Base-by-base conservation (phyloP, 2,888 invertebrate genomes). In the Sinhomidia bicolor region DNA sequence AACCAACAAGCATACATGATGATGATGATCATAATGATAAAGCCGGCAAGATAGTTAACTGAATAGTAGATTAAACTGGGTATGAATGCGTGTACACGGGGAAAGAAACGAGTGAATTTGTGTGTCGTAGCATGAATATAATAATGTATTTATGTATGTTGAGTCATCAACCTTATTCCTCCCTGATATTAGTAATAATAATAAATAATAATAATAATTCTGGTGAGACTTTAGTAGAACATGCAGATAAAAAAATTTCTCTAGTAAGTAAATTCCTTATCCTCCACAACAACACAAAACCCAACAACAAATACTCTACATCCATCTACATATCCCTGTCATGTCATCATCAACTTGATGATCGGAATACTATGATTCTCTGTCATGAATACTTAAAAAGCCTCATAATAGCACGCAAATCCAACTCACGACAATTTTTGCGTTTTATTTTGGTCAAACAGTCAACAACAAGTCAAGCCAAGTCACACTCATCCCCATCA, bases 111-210 rank as follows among this genome's bases (percentile, higher is more conserved):
- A 71, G 20, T 36, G 71, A 36, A 29, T 29, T n/a, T 29, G 29
- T 36, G 17, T 29, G 7, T 9, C 17, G 32, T 32, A 78, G 51
- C 51, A 17, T 78, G 29, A n/a, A 26, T n/a, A 14, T 20, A 26
- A 12, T 36, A 5, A 36, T 36, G 36, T 36, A 36, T 36, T 3
- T 44, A 23, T 51, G 6, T 7, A 32, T 12, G 65, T 78, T 78
- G 79, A 85, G 85, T 85, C 85, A 85, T 85, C 85, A 85, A 85
- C 85, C 85, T 79, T n/a, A n/a, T n/a, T 29, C 36, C 41, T 26
- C 44, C 23, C 36, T 36, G 3, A 36, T 36, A 36, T 36, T 36
- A 36, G 7, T 36, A 36, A 36, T 36, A 36, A 36, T 36, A 36
- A 36, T 36, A 36, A 36, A 36, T 36, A n/a, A n/a, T n/a, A n/a